Evolutionary conservation across 2,888 invertebrate genomes (phyloP).

Genomic region (Cosmopolites sordidus): DNA sequence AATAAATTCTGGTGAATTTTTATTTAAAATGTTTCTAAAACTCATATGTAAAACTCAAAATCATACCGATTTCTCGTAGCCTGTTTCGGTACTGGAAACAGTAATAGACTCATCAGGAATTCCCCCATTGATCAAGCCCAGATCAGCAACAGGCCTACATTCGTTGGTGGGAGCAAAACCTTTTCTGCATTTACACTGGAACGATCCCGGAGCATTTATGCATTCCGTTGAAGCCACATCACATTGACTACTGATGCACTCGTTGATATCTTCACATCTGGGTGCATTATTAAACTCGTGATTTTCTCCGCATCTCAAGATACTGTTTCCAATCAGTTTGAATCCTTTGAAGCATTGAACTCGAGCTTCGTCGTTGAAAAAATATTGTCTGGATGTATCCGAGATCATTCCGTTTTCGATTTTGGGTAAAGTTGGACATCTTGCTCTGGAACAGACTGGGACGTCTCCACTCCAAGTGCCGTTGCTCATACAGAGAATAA

Average conservation of each 20-base stretch:
- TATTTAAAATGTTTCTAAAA: too few relatives aligned
- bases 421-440: slow-evolving; percentile 73
- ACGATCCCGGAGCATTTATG: slow-evolving; percentile 81
- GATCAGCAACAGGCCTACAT: slow-evolving; percentile 84
- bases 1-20: too few relatives aligned
- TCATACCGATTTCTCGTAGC: slow-evolving; percentile 75
- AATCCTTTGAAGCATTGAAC: slow-evolving; percentile 82
- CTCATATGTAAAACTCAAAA: too few relatives aligned
- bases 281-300: slow-evolving; percentile 81
- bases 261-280: slow-evolving; percentile 87
- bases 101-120: slow-evolving; percentile 86
- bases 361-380: slow-evolving; percentile 84
- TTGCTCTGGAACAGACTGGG: slow-evolving; percentile 72
- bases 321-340: slow-evolving; percentile 76
- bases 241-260: slow-evolving; percentile 84
- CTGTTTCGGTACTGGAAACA: slow-evolving; percentile 76
- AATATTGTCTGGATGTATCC: slow-evolving; percentile 71
- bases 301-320: slow-evolving; percentile 79
- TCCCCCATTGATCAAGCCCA: slow-evolving; percentile 83
- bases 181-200: slow-evolving; percentile 80
- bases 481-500: slow-evolving; percentile 90
- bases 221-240: slow-evolving; percentile 88
- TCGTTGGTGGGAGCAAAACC: slow-evolving; percentile 80
- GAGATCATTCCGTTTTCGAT: slow-evolving; percentile 85
- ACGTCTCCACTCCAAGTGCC: slow-evolving; percentile 93